Evolutionary conservation across 2,113 vertebrate species (phyloP), one percentile per base, ranked within the genome.

Genomic region (Pristiophorus japonicus): DNA sequence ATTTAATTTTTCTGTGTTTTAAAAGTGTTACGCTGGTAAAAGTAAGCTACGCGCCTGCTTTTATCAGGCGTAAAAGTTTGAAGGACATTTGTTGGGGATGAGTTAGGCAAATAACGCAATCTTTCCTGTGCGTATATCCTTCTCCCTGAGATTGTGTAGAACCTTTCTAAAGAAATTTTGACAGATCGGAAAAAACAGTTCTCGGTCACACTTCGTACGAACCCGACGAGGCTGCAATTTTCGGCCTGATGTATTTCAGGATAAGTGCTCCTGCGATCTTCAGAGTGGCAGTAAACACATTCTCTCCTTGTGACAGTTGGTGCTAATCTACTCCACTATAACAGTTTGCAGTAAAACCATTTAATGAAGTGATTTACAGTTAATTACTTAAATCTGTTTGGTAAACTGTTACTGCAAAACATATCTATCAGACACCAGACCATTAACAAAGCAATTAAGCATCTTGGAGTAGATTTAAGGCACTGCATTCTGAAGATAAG

Each of bases 371-470:
- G 97, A 96, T 96, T 97, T 97, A 97, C 96, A 96, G 97, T 97
- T 97, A 97, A 97, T 97, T 98, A 98, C 97, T 96, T 97, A 96
- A 96, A 96, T 96, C 97, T 96, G 95, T 95, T 97, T 96, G 96
- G 95, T 96, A 96, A 96, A 96, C 73, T 97, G 97, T 97, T 96
- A 96, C 96, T 96, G 96, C 96, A 97, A 94, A 96, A 97, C 97
- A 97, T 97, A 96, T 97, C 95, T 95, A 98, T 98, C 97, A 97
- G 97, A 96, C 96, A 90, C 92, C 24, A 96, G 96, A 95, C 97
- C 97, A 97, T 98, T 98, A 98, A 97, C 96, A 96, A 97, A 97
- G 97, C 97, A 97, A 97, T 98, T 97, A 97, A 97, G 96, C 97
- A 97, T 97, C 97, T 78, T 63, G 97, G 97, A 65, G 55, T 47